These are phyloP conservation scores for Peromyscus leucopus DNA, from an alignment of 2,113 vertebrate species.

Conservation along the genomic window DNA sequence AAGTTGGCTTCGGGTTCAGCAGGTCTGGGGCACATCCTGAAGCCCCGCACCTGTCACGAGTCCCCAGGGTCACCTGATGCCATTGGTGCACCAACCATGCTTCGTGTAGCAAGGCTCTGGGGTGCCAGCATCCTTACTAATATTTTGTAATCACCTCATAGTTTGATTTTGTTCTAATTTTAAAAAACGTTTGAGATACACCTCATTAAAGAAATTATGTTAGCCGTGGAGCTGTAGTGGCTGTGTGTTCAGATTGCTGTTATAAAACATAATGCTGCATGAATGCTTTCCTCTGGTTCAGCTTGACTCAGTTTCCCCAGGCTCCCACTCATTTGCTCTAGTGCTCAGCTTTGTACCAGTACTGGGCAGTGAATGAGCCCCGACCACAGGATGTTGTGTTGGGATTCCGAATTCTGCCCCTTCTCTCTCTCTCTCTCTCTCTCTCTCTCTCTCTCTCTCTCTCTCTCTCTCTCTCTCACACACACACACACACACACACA, in stretches of 20 bases:
- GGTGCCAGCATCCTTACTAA: background rate
- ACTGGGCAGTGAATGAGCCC: background rate
- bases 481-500: background rate
- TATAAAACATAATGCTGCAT: background rate
- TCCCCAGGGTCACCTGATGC: background rate
- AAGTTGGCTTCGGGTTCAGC: background rate
- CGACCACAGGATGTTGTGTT: background rate
- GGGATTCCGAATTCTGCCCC: background rate
- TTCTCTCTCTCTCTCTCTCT: too few species aligned
- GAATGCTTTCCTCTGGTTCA: background rate
- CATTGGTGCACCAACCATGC: fast-evolving
- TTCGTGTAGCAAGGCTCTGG: background rate
- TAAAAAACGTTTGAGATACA: background rate
- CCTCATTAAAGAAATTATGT: background rate
- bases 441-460: too few species aligned
- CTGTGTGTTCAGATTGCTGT: background rate
- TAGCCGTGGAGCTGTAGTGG: background rate
- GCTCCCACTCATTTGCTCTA: fast-evolving
- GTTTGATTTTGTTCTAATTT: background rate
- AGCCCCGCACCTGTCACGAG: background rate
- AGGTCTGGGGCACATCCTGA: fast-evolving
- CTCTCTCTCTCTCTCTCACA: too few species aligned
- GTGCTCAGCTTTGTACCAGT: background rate
- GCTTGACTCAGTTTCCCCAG: background rate
- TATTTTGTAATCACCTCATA: background rate